These are phyloP conservation scores for Toxostoma redivivum DNA, from an alignment of 2,113 vertebrate species.

Conservation along the genomic window DNA sequence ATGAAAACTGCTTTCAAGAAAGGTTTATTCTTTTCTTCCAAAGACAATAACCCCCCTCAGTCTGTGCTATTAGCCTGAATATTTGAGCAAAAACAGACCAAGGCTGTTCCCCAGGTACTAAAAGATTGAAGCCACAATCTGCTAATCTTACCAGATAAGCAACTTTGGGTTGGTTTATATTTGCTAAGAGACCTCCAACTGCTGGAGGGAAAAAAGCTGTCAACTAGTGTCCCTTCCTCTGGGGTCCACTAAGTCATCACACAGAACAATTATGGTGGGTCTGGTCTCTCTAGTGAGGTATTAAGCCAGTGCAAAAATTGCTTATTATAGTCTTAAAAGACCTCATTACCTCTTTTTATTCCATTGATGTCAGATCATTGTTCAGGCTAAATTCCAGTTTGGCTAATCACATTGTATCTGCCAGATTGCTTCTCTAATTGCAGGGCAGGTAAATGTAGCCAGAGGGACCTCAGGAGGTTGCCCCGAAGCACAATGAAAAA, in stretches of 20 bases:
- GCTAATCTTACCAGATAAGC: not conserved
- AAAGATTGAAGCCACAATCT: not conserved
- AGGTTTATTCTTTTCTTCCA: not conserved
- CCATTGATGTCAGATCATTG: not conserved
- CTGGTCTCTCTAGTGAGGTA: not conserved
- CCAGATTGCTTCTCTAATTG: not conserved
- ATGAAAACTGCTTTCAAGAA: not conserved
- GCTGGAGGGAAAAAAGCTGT: not conserved
- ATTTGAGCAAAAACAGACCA: not conserved
- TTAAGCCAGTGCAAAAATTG: not conserved
- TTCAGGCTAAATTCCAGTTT: not conserved
- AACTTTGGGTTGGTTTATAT: not conserved
- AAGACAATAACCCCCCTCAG: not conserved
- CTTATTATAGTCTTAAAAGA: not conserved
- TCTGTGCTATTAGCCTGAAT: not conserved
- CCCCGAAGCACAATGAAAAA: not conserved
- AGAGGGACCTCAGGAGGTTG: not conserved
- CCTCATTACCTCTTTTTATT: not conserved
- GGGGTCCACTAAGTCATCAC: not conserved
- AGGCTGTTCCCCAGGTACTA: not conserved
- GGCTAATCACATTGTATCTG: not conserved
- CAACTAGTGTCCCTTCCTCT: not conserved
- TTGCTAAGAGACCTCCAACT: not conserved
- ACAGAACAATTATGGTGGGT: not conserved
- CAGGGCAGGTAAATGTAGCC: not conserved